phyloP scores from a whole-genome alignment of 1,140 invertebrate species.

The Drosophila parabipectinata region DNA sequence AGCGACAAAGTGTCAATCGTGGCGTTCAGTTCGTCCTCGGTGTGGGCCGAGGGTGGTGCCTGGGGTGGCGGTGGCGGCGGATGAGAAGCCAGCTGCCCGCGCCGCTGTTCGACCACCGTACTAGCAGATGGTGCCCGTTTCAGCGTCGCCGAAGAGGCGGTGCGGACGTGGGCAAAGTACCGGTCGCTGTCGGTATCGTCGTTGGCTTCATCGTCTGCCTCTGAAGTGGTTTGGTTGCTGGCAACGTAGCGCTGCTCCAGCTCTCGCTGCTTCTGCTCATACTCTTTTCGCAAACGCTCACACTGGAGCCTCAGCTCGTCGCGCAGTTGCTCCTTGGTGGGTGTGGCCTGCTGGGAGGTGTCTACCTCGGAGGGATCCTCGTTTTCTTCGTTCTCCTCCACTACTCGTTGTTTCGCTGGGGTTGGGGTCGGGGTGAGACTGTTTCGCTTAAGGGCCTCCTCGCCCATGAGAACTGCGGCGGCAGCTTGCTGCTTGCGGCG shows the following conservation, averaged over 20 bases:
- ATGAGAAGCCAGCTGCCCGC: conserved; percentile 23
- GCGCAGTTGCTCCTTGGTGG: conserved; percentile 39
- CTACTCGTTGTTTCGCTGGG: conserved; percentile 38
- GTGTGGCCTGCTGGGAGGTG: conserved; percentile 29
- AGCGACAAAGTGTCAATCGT: conserved; percentile 70
- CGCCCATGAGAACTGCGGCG: conserved; percentile 71
- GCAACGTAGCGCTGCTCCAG: conserved; percentile 63
- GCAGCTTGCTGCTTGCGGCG: conserved; percentile 74
- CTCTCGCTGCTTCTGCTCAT: conserved; percentile 76
- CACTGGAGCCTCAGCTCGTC: conserved; percentile 60
- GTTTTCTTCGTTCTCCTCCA: conserved; percentile 48
- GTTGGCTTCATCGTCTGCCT: conserved; percentile 77
- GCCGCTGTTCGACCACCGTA: conserved; percentile 62
- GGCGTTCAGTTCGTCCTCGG: conserved; percentile 63
- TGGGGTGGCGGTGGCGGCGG: conserved; percentile 9
- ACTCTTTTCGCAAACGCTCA: conserved; percentile 63
- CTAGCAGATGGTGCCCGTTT: conserved; percentile 58
- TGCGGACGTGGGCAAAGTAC: conserved; percentile 57
- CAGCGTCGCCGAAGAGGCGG: conserved; percentile 59
- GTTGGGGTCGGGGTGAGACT: conserved; percentile 76
- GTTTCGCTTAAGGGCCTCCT: conserved; percentile 68
- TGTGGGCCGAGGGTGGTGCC: conserved; percentile 44
- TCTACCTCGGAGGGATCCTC: conserved; percentile 38
- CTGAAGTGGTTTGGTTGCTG: conserved; percentile 68
- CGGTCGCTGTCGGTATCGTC: conserved; percentile 73